phyloP scores from a whole-genome alignment of 2,888 invertebrate species.

The Blera fallax region DNA sequence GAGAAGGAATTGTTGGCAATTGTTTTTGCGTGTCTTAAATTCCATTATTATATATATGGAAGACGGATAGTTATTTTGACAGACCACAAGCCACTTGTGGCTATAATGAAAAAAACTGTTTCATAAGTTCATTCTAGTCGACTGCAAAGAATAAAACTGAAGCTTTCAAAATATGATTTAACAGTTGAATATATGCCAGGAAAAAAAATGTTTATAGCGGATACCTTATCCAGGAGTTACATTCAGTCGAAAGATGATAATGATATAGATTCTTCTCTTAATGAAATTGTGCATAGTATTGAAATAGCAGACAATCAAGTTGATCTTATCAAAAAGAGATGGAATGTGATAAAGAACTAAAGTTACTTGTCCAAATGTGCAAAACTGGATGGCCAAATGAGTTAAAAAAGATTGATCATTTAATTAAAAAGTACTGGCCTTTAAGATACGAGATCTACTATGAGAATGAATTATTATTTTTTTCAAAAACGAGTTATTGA shows the following conservation, averaged over 20 bases:
- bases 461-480: constrained; percentile 36
- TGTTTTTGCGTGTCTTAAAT: constrained; percentile 52
- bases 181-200: neutral
- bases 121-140: neutral
- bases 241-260: neutral
- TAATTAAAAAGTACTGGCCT: constrained; percentile 23
- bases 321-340: constrained; percentile 2
- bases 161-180: neutral
- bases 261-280: neutral
- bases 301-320: neutral
- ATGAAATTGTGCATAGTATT: neutral
- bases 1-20: constrained; percentile 71
- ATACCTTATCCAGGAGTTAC: constrained; percentile 13
- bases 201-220: neutral
- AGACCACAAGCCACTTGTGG: neutral
- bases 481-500: constrained; percentile 32
- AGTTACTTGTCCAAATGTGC: neutral
- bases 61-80: neutral
- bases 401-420: neutral
- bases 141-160: neutral
- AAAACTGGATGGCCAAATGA: constrained; percentile 52
- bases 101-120: neutral
- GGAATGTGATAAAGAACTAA: neutral
- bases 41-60: constrained; percentile 23
- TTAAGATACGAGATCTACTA: constrained; percentile 25